phyloP scores from a whole-genome alignment of 2,113 vertebrate genomes.

The Elaphurus davidianus region DNA sequence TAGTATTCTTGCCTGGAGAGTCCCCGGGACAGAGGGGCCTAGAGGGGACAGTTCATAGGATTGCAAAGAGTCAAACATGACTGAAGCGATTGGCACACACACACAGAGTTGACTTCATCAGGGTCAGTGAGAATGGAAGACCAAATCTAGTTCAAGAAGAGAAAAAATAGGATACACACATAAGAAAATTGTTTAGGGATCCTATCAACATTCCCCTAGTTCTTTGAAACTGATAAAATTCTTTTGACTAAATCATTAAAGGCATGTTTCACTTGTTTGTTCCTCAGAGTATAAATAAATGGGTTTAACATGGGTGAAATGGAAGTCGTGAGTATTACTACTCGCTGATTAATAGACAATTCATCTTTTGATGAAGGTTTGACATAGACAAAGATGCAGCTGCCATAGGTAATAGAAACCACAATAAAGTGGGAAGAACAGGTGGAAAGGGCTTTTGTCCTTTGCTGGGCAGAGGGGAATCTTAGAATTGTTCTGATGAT shows the following conservation, averaged over 20 bases:
- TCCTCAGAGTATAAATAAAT: constrained; percentile 46
- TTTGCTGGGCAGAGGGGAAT: not conserved
- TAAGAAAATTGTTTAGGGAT: not conserved
- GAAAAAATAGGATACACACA: not conserved
- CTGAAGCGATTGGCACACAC: not conserved
- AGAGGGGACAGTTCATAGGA: not conserved
- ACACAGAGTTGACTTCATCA: not conserved
- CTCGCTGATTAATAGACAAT: not conserved
- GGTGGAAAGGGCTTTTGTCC: not conserved
- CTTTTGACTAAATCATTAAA: not conserved
- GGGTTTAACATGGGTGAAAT: not conserved
- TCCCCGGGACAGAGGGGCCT: not conserved
- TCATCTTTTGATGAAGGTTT: constrained; percentile 5
- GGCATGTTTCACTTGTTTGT: not conserved
- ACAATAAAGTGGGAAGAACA: constrained; percentile 51
- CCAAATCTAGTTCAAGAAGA: not conserved
- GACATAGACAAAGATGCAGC: constrained; percentile 30
- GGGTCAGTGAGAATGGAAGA: not conserved
- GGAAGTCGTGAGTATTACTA: not conserved
- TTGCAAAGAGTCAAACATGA: not conserved
- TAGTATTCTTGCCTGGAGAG: not conserved
- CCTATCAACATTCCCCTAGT: not conserved
- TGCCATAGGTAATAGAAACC: constrained; percentile 17
- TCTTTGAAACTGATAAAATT: not conserved
- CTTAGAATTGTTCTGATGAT: constrained; percentile 21